These are phyloP conservation scores for Bradypodion pumilum DNA, from an alignment of 2,797 vertebrate species.

Conservation along the genomic window DNA sequence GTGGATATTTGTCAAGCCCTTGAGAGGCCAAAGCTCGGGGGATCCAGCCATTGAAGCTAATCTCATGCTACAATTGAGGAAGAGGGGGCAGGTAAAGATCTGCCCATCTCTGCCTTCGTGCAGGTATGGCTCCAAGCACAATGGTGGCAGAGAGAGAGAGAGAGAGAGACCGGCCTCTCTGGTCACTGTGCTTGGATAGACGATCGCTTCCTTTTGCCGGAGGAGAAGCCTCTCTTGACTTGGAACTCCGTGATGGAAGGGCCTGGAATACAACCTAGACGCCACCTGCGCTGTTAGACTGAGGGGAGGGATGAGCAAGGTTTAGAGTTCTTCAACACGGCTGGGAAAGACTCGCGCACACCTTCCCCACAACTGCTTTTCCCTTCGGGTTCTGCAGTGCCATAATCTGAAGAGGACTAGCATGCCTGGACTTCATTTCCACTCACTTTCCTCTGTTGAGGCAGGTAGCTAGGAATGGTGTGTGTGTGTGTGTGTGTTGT, in stretches of 20 bases:
- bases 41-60: too few species aligned
- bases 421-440: accelerated
- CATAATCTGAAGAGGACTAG: accelerated
- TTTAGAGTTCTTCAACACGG: not conserved
- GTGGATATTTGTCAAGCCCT: too few species aligned
- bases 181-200: not conserved
- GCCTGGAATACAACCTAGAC: not conserved
- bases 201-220: not conserved
- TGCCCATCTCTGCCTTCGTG: too few species aligned
- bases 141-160: too few species aligned
- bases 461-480: accelerated
- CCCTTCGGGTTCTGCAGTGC: accelerated
- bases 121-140: too few species aligned
- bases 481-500: too few species aligned
- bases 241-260: not conserved
- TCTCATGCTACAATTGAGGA: too few species aligned
- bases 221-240: not conserved
- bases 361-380: not conserved
- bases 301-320: not conserved
- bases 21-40: too few species aligned
- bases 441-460: accelerated
- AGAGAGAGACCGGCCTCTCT: not conserved
- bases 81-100: too few species aligned
- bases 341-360: not conserved
- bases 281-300: not conserved